These are phyloP conservation scores for Notocelia uddmanniana DNA, from an alignment of 2,888 invertebrate genomes.

Conservation along the genomic window DNA sequence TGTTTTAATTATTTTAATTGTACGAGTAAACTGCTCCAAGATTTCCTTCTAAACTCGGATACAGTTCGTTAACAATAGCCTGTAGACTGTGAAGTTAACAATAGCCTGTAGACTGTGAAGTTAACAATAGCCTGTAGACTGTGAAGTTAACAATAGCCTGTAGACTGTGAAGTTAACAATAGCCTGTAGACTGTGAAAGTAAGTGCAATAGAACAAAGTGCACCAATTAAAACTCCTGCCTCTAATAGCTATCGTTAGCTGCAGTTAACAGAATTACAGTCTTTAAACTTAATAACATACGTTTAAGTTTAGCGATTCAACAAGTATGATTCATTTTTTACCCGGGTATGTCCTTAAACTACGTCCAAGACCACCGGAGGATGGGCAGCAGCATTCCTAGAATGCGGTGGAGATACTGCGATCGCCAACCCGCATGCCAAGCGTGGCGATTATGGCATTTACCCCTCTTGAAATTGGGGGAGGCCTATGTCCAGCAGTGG, in stretches of 20 bases:
- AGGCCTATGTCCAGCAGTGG: too few species aligned
- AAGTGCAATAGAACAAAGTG: background rate
- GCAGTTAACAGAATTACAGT: constrained; percentile 2
- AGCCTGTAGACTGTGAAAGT: background rate
- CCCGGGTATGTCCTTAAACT: too few species aligned
- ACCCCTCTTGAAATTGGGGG: too few species aligned
- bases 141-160: background rate
- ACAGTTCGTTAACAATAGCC: background rate
- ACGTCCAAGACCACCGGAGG: too few species aligned
- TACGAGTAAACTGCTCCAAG: too few species aligned
- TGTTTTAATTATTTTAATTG: too few species aligned
- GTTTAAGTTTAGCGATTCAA: background rate
- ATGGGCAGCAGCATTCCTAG: too few species aligned
- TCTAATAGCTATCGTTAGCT: constrained; percentile 15
- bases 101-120: background rate
- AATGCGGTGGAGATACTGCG: too few species aligned
- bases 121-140: background rate
- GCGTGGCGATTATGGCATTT: too few species aligned
- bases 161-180: background rate
- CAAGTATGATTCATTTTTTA: too few species aligned
- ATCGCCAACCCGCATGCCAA: too few species aligned
- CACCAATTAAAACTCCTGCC: constrained; percentile 20
- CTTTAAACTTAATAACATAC: background rate
- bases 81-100: background rate
- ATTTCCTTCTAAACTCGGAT: background rate